Base-by-base conservation (phyloP, 1,140 invertebrate species). In the Listronotus oregonensis region DNA sequence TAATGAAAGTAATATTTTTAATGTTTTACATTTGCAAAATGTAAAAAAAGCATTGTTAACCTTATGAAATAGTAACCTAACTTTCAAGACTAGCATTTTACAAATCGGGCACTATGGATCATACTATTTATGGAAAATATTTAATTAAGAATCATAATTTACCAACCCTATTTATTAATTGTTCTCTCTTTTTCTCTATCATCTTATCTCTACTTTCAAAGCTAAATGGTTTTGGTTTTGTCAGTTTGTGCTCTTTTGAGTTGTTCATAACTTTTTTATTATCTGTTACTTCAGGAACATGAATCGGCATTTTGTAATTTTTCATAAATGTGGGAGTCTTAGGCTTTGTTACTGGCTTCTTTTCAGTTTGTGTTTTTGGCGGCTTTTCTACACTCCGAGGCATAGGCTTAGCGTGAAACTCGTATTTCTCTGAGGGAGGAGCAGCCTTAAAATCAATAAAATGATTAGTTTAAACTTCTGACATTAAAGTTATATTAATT, bases 131-230 rank as follows among this genome's bases (percentile, higher is more conserved):
- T 62, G n/a, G 1, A 4, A 11, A 32, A 54, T 3, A 1, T n/a
- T 56, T 17, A 59, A 15, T 27, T 27, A 31, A 34, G 46, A 21
- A n/a, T n/a, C n/a, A 55, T 15, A 14, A 69, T 46, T 49, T 39
- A 55, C 27, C 49, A 15, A 64, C 80, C 77, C 80, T 80, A 60
- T 81, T 74, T 7, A 86, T 79, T 63, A 82, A 82, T 63, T 82
- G 74, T 66, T 84, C 79, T 69, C 81, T 82, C 63, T 75, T 78
- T 31, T 73, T 68, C 11, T 73, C 40, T 46, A 77, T 71, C 32
- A 75, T 62, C 70, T 79, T 80, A 63, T 84, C 82, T 5, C 82
- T 69, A 15, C 76, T 64, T 50, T 85, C 84, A 71, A 86, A 85
- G 62, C 79, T 81, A 67, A 86, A 86, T n/a, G 85, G 81, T 56